These are phyloP conservation scores for Xanthorhoe designata DNA, from an alignment of 2,888 invertebrate species.

Conservation along the genomic window DNA sequence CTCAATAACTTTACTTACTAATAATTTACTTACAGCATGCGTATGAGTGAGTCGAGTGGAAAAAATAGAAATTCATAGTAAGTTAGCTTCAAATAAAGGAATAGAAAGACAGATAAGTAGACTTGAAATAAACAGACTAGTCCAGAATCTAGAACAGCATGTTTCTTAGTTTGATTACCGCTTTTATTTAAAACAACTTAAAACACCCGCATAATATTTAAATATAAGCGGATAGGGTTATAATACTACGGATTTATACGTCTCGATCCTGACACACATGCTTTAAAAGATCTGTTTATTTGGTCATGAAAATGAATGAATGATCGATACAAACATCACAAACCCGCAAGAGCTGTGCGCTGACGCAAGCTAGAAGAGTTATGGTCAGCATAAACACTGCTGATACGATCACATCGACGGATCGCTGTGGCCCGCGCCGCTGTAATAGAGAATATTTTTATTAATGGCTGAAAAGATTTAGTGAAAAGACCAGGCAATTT, in stretches of 20 bases:
- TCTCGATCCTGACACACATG: too few species aligned
- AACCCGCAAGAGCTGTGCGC: slow-evolving; percentile 93
- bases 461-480: background rate
- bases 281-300: background rate
- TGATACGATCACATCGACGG: slow-evolving; percentile 98
- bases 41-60: background rate
- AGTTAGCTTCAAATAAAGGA: background rate
- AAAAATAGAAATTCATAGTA: too few species aligned
- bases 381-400: slow-evolving; percentile 96
- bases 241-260: too few species aligned
- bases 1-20: too few species aligned
- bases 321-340: slow-evolving; percentile 46
- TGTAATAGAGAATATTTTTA: slow-evolving; percentile 60
- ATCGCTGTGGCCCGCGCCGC: slow-evolving; percentile 97
- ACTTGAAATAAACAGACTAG: background rate
- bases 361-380: slow-evolving; percentile 94
- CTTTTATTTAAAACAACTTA: background rate
- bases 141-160: background rate
- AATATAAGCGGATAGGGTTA: too few species aligned
- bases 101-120: background rate
- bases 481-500: background rate
- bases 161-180: background rate
- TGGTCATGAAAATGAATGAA: slow-evolving; percentile 10
- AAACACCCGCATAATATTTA: background rate
- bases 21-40: too few species aligned